Evolutionary conservation across 2,113 vertebrate genomes (phyloP).

Genomic region (Varanus komodoensis): DNA sequence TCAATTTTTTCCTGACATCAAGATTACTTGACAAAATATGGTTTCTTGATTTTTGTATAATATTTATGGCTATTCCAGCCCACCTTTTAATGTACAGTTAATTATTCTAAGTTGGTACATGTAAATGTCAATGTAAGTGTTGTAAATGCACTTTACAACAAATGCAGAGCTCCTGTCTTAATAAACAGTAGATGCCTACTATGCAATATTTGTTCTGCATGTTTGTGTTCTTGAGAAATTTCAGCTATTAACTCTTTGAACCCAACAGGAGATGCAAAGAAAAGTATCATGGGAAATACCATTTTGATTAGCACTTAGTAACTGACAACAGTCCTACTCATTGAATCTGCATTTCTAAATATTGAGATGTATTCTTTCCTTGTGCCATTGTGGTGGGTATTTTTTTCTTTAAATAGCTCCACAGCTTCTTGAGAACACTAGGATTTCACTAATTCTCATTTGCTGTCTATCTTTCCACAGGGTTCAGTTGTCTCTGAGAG

Average conservation of each 20-base stretch:
- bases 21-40: not conserved
- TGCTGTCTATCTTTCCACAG: constrained; percentile 67
- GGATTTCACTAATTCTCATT: rapidly evolving
- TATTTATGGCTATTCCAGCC: not conserved
- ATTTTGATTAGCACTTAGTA: not conserved
- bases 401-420: not conserved
- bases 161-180: too few relatives aligned
- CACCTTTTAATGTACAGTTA: not conserved
- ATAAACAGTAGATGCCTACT: not conserved
- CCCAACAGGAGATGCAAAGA: not conserved
- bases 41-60: not conserved
- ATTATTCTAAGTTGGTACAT: not conserved
- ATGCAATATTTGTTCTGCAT: not conserved
- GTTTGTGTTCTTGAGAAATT: not conserved
- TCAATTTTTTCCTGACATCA: not conserved
- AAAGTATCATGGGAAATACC: not conserved
- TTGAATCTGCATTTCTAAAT: not conserved
- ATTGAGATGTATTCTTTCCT: not conserved
- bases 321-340: rapidly evolving
- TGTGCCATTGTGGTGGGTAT: not conserved
- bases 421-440: not conserved
- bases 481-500: constrained; percentile 82
- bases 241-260: not conserved
- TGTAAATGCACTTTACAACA: not conserved
- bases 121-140: too few relatives aligned